These are phyloP conservation scores for Sitta carolinensis DNA, from an alignment of 2,797 vertebrate species.

Conservation along the genomic window DNA sequence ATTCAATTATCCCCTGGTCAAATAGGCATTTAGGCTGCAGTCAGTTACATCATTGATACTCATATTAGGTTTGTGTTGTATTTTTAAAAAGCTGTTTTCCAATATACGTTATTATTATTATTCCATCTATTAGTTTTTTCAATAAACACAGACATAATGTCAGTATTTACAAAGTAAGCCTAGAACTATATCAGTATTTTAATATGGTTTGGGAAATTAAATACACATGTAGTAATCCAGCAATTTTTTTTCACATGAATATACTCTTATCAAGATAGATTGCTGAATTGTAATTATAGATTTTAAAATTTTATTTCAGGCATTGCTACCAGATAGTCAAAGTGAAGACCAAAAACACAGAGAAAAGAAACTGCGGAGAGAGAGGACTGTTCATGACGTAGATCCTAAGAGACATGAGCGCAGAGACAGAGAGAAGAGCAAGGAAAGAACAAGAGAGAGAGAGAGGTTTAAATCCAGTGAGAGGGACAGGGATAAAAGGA, in stretches of 20 bases:
- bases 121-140: not conserved
- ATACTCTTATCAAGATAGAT: not conserved
- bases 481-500: constrained; percentile 54
- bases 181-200: not conserved
- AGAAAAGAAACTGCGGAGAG: constrained; percentile 67
- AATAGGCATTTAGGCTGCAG: not conserved
- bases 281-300: not conserved
- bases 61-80: not conserved
- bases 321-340: constrained; percentile 35
- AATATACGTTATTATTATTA: not conserved
- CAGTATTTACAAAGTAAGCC: not conserved
- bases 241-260: not conserved
- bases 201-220: not conserved
- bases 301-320: constrained; percentile 61
- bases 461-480: constrained; percentile 59
- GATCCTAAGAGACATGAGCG: constrained; percentile 68
- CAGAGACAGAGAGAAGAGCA: constrained; percentile 70
- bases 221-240: not conserved
- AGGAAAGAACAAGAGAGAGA: constrained; percentile 64
- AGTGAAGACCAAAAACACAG: constrained; percentile 73
- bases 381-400: constrained; percentile 56
- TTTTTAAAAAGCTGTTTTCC: not conserved
- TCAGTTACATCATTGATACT: not conserved
- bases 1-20: not conserved
- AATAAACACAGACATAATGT: not conserved